Evolutionary conservation across 2,888 invertebrate genomes (phyloP).

Genomic region (Philereme vetulata): DNA sequence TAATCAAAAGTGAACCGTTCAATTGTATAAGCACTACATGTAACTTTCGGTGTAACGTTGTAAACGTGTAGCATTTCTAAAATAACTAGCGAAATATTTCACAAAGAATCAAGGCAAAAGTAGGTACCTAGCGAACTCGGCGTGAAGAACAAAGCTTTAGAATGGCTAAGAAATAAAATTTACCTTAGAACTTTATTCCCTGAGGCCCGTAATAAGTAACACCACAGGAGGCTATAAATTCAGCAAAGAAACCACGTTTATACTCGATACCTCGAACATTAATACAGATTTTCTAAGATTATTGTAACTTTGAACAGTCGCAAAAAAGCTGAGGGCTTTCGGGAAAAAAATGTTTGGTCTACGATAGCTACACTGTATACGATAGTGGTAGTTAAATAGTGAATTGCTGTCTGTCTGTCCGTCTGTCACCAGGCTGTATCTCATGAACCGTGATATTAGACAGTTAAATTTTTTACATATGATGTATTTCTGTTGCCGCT

Average conservation of each 20-base stretch:
- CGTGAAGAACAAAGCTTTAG: slow-evolving; percentile 50
- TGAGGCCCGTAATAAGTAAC: slow-evolving; percentile 58
- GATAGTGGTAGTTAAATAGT: no score
- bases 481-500: no score
- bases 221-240: slow-evolving; percentile 59
- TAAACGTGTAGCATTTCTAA: slow-evolving; percentile 16
- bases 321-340: slow-evolving; percentile 34
- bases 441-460: no score
- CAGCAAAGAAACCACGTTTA: slow-evolving; percentile 57
- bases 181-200: slow-evolving; percentile 52
- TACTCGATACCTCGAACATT: slow-evolving; percentile 58
- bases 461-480: no score
- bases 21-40: slow-evolving; percentile 8
- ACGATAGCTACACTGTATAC: background rate
- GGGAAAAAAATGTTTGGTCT: slow-evolving; percentile 29
- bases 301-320: slow-evolving; percentile 45
- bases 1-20: background rate
- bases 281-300: slow-evolving; percentile 63
- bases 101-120: slow-evolving; percentile 38
- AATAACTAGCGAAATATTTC: slow-evolving; percentile 29
- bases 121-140: slow-evolving; percentile 32
- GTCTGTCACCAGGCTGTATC: no score
- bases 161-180: slow-evolving; percentile 53
- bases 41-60: slow-evolving; percentile 5
- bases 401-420: no score